Conservation (phyloP, 1,140 invertebrate species). For the Choristoneura fumiferana region DNA sequence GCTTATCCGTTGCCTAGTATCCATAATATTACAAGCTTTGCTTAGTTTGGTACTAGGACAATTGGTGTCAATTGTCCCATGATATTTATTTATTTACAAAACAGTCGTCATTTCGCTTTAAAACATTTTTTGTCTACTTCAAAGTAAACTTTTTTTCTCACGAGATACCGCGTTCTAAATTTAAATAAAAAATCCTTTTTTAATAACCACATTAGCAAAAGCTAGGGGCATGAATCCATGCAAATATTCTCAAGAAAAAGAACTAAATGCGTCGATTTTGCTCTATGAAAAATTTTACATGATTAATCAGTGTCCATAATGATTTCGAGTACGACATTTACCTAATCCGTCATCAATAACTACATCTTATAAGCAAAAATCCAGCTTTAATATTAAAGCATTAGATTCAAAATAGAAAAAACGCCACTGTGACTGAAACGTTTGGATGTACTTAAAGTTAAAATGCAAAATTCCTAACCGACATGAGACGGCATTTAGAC, state of each 20-base stretch:
- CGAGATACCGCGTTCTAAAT: neutral
- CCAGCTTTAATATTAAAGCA: slow-evolving; percentile 17
- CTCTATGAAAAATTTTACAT: slow-evolving; percentile 49
- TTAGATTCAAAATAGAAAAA: slow-evolving; percentile 9
- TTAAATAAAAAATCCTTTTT: slow-evolving; percentile 7
- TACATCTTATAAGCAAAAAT: slow-evolving; percentile 26
- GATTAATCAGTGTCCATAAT: slow-evolving; percentile 57
- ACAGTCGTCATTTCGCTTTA: no score
- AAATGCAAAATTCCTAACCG: neutral
- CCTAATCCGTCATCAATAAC: slow-evolving; percentile 56
- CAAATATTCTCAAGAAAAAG: slow-evolving; percentile 41
- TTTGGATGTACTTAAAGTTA: neutral
- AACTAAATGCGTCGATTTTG: slow-evolving; percentile 39
- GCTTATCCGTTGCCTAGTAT: no score
- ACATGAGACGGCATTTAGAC: neutral
- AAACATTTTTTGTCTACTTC: no score
- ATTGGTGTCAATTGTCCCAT: no score
- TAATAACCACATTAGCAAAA: slow-evolving; percentile 8
- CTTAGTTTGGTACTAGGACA: no score
- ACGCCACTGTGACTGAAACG: neutral
- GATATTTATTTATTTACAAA: no score
- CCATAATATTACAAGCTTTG: no score
- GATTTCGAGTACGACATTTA: slow-evolving; percentile 39
- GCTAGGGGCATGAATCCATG: no score
- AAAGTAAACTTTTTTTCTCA: neutral